phyloP scores from a whole-genome alignment of 2,797 vertebrate genomes.

The Pipistrellus kuhlii region DNA sequence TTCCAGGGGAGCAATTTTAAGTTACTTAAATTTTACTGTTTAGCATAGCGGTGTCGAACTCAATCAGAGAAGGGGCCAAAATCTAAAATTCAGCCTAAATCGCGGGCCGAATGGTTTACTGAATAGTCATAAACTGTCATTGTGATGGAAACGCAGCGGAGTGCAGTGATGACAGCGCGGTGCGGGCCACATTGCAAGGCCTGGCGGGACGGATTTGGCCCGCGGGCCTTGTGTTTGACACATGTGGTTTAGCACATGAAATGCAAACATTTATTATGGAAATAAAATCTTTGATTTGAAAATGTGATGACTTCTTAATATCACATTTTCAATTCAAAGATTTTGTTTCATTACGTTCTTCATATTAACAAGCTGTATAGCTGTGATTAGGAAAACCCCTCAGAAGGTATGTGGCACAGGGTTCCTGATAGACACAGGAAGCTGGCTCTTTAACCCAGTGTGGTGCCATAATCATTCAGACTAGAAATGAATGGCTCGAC shows the following conservation, averaged over 20 bases:
- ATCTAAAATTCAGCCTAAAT: too few relatives aligned
- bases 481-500: not conserved
- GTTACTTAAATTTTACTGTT: not conserved
- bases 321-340: not conserved
- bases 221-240: too few relatives aligned
- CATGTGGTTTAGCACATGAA: not conserved
- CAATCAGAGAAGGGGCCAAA: too few relatives aligned
- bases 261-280: slow-evolving; percentile 26
- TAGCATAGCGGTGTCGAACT: too few relatives aligned
- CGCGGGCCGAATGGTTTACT: too few relatives aligned
- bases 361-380: not conserved
- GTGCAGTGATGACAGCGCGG: too few relatives aligned
- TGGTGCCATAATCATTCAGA: not conserved
- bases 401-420: not conserved
- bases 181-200: too few relatives aligned
- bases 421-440: not conserved
- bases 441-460: not conserved
- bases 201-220: too few relatives aligned
- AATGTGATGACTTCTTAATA: slow-evolving; percentile 43
- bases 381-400: not conserved
- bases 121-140: too few relatives aligned
- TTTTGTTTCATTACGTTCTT: too few relatives aligned
- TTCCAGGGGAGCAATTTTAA: slow-evolving; percentile 19
- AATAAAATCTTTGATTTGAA: slow-evolving; percentile 49
- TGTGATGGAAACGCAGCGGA: too few relatives aligned